Evolutionary conservation across 2,888 invertebrate species (phyloP).

Genomic region (Entomobrya multifasciata): DNA sequence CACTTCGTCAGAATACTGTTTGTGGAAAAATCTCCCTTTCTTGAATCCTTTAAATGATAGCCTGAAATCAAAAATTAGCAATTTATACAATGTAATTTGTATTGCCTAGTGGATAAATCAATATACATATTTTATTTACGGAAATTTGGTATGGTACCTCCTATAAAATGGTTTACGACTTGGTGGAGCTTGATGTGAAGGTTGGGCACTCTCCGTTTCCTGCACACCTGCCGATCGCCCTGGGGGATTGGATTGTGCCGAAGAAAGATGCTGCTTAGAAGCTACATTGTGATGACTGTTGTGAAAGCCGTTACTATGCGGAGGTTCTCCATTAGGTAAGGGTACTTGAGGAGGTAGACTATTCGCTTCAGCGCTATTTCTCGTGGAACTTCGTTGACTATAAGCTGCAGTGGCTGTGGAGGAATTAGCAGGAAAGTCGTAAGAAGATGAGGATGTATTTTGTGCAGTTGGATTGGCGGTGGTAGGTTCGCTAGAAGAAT

Average conservation of each 20-base stretch:
- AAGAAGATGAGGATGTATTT: conserved; percentile 63
- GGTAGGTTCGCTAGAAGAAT: conserved; percentile 15
- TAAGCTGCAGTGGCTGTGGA: conserved; percentile 55
- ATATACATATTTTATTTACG: conserved; percentile 21
- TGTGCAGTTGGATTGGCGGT: conserved; percentile 22
- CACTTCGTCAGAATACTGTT: conserved; percentile 93
- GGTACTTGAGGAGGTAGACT: conserved; percentile 17
- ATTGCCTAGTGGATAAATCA: no score
- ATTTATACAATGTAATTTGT: conserved; percentile 19
- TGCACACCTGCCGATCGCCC: conserved; percentile 6
- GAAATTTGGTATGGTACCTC: conserved; percentile 69
- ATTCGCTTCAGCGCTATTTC: conserved; percentile 17
- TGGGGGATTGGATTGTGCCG: conserved; percentile 73
- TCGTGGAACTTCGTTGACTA: conserved; percentile 44
- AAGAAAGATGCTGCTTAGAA: conserved; percentile 51
- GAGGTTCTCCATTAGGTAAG: conserved; percentile 70
- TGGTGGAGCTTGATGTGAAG: conserved; percentile 12
- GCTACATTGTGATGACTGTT: conserved; percentile 37
- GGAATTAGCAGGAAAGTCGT: conserved; percentile 56
- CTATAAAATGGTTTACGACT: conserved; percentile 79
- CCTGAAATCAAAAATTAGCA: conserved; percentile 82
- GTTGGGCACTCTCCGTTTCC: conserved; percentile 16
- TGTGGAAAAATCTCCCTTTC: conserved; percentile 92
- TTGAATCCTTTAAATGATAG: conserved; percentile 92
- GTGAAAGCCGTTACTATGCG: conserved; percentile 32